Conservation (phyloP, 2,113 vertebrate genomes). For the Mobula hypostoma region DNA sequence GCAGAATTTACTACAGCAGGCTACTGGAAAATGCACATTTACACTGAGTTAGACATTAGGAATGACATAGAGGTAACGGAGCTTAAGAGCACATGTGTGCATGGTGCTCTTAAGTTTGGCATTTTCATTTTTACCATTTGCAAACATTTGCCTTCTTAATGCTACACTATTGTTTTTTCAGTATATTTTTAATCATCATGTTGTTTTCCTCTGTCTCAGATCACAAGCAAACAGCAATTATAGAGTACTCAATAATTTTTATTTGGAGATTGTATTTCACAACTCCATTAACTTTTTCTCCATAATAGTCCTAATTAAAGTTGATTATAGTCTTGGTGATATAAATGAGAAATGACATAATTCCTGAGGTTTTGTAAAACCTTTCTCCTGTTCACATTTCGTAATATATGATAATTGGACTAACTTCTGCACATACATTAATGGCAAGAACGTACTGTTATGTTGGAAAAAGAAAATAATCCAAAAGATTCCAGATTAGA, state of each 20-base stretch:
- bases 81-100: not conserved
- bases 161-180: not conserved
- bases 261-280: not conserved
- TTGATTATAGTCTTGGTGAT: not conserved
- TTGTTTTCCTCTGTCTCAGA: not conserved
- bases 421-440: not conserved
- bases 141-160: not conserved
- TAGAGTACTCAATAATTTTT: not conserved
- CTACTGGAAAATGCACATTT: not conserved
- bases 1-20: not conserved
- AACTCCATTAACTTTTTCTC: not conserved
- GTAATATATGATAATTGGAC: not conserved
- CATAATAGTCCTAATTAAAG: not conserved
- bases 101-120: not conserved
- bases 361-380: not conserved
- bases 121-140: not conserved
- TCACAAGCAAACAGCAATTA: not conserved
- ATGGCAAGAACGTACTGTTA: not conserved
- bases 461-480: not conserved
- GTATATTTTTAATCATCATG: not conserved
- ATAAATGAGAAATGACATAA: not conserved
- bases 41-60: not conserved
- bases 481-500: not conserved
- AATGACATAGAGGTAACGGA: not conserved
- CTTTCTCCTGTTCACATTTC: not conserved